These are phyloP conservation scores for Hippocampus comes DNA, from an alignment of 2,113 vertebrate species.

Conservation along the genomic window DNA sequence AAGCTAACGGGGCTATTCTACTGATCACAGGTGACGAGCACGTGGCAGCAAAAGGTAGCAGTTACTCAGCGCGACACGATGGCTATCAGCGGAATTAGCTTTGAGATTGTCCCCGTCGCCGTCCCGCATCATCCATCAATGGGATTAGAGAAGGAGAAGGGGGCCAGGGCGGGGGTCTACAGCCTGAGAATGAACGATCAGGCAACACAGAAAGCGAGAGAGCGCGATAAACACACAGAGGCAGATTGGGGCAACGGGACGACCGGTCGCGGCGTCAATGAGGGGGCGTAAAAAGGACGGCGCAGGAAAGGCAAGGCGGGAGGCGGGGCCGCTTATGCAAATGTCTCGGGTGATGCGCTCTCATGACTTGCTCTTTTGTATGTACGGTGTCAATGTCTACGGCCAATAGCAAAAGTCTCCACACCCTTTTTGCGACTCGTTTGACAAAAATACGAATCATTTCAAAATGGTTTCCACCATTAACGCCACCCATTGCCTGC, in stretches of 20 bases:
- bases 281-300: neutral
- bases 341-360: too few relatives aligned
- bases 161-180: neutral
- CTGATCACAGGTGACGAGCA: slow-evolving; percentile 40
- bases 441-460: too few relatives aligned
- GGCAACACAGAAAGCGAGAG: neutral
- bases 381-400: too few relatives aligned
- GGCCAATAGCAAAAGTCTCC: too few relatives aligned
- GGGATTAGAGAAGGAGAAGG: slow-evolving; percentile 33
- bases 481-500: too few relatives aligned
- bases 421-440: too few relatives aligned
- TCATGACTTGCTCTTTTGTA: too few relatives aligned
- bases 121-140: slow-evolving; percentile 56
- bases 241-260: slow-evolving; percentile 26
- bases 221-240: slow-evolving; percentile 33
- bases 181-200: slow-evolving; percentile 34
- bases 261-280: neutral
- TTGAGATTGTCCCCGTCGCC: slow-evolving; percentile 46
- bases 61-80: slow-evolving; percentile 23
- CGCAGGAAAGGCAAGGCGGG: neutral
- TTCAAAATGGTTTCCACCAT: too few relatives aligned
- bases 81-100: slow-evolving; percentile 65
- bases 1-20: neutral
- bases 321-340: too few relatives aligned
- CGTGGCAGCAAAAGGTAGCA: neutral